Conservation (phyloP, 2,113 vertebrate genomes). For the Sprattus sprattus region DNA sequence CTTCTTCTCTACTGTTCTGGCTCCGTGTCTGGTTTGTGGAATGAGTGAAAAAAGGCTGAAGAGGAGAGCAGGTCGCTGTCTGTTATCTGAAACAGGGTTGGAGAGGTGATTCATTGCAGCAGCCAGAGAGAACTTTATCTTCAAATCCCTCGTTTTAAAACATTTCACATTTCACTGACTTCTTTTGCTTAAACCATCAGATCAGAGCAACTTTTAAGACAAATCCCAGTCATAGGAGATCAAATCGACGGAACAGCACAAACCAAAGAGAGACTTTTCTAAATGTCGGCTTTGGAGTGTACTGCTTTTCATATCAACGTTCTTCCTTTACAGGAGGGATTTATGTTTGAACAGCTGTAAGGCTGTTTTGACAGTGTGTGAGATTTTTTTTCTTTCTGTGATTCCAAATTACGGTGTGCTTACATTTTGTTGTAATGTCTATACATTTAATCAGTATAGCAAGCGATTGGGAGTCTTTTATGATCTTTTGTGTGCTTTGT, state of each 20-base stretch:
- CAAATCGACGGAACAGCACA: not conserved
- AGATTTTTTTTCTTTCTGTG: not conserved
- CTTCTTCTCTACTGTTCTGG: slow-evolving; percentile 65
- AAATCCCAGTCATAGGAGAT: not conserved
- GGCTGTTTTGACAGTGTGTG: not conserved
- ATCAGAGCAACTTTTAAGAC: not conserved
- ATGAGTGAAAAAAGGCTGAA: slow-evolving; percentile 65
- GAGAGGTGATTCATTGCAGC: slow-evolving; percentile 71
- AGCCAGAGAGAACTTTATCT: slow-evolving; percentile 66
- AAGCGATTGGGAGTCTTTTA: not conserved
- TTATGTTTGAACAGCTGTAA: not conserved
- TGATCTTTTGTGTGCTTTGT: not conserved
- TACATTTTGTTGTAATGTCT: not conserved
- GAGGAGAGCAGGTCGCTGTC: slow-evolving; percentile 67
- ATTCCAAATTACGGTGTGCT: not conserved
- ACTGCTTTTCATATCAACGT: not conserved
- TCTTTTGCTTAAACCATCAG: not conserved
- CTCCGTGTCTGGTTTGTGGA: slow-evolving; percentile 29
- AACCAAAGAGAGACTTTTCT: not conserved
- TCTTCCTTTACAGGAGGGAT: not conserved
- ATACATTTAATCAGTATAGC: not conserved
- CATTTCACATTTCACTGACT: slow-evolving; percentile 42
- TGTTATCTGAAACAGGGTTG: slow-evolving; percentile 69
- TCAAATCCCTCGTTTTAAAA: slow-evolving; percentile 69
- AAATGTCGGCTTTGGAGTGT: not conserved